Evolutionary conservation across 2,888 invertebrate genomes (phyloP).

Genomic region (Harpalus rubripes): DNA sequence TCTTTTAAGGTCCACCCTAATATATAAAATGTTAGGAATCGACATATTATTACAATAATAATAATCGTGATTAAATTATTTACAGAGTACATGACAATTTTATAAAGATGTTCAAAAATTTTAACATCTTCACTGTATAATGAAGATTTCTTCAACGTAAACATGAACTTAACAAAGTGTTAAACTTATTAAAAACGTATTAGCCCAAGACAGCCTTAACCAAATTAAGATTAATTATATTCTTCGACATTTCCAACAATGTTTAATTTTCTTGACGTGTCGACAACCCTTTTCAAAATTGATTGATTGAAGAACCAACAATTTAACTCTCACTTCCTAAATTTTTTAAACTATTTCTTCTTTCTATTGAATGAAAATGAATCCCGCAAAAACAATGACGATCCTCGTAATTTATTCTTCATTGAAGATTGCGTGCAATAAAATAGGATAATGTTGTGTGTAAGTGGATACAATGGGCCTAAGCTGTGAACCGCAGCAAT

Average conservation of each 20-base stretch:
- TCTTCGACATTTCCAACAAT: not conserved
- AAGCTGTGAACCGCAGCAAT: slow-evolving; percentile 48
- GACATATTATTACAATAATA: no score
- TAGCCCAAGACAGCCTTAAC: not conserved
- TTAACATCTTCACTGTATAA: no score
- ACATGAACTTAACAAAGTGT: not conserved
- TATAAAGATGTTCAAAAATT: no score
- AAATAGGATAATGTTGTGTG: not conserved
- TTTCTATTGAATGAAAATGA: not conserved
- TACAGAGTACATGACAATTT: no score
- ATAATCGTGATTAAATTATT: no score
- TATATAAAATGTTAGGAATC: no score
- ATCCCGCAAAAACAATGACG: not conserved
- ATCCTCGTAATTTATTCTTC: not conserved
- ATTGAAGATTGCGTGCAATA: not conserved
- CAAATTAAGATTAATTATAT: not conserved
- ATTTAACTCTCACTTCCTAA: no score
- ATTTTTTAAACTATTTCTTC: no score
- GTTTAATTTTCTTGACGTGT: not conserved
- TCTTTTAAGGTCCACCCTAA: no score
- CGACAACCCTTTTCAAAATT: no score
- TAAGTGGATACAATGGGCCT: not conserved
- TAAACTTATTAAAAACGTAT: slow-evolving; percentile 55
- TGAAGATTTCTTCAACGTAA: no score
- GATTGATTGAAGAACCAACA: no score